Percentiles rank a stretch among this genome's conserved stretches.
Evolutionary conservation across 2,797 vertebrate genomes (phyloP).

Genomic region (Sebastes hopkinsi): DNA sequence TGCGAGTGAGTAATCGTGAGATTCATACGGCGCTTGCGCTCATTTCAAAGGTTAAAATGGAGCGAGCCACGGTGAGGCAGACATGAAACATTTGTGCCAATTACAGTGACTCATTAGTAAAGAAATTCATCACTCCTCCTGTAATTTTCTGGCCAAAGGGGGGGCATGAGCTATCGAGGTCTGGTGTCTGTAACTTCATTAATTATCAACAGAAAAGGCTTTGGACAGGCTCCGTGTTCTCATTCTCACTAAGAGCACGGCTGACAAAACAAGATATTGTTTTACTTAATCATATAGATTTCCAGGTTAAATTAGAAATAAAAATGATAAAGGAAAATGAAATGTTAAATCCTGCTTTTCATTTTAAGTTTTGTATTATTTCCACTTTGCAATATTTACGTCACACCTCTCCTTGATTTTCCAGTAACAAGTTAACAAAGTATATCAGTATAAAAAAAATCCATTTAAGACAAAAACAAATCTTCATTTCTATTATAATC

Average conservation of each 20-base stretch:
- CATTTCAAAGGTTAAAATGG: slow-evolving; percentile 44
- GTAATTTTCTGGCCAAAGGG: slow-evolving; percentile 66
- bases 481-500: background rate
- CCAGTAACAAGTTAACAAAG: background rate
- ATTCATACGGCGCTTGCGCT: slow-evolving; percentile 22
- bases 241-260: slow-evolving; percentile 23
- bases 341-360: background rate
- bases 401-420: background rate
- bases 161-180: slow-evolving; percentile 50
- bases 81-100: slow-evolving; percentile 56
- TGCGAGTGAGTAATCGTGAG: slow-evolving; percentile 17
- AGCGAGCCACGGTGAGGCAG: slow-evolving; percentile 28
- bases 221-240: slow-evolving; percentile 37
- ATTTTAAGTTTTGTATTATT: background rate
- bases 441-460: background rate
- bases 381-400: background rate
- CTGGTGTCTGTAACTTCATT: slow-evolving; percentile 67
- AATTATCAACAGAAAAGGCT: slow-evolving; percentile 65
- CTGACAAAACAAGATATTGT: slow-evolving; percentile 28
- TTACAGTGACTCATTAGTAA: slow-evolving; percentile 74
- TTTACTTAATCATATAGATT: slow-evolving; percentile 22
- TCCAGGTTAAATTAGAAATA: background rate
- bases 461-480: background rate
- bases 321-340: background rate
- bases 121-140: slow-evolving; percentile 71